Evolutionary conservation across 1,140 invertebrate genomes (phyloP).

Genomic region (Aphelenchoides fujianensis): DNA sequence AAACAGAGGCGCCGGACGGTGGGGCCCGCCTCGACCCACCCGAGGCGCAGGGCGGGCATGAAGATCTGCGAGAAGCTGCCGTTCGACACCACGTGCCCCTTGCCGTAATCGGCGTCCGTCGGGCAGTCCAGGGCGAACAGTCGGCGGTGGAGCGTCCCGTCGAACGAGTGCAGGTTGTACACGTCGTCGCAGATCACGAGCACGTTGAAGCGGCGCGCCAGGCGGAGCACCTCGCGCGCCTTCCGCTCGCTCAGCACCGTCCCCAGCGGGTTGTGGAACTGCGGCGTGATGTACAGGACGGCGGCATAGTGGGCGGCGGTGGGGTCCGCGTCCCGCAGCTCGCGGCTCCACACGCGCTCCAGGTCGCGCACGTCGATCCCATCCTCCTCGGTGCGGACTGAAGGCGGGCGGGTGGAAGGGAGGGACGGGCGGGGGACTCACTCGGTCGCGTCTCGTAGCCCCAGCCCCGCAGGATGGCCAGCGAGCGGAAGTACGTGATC

Average conservation of each 20-base stretch:
- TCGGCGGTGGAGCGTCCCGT: slow-evolving; percentile 10
- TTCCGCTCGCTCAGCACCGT: slow-evolving; percentile 66
- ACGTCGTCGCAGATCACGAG: slow-evolving; percentile 70
- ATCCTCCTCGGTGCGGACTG: background rate
- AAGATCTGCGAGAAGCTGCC: slow-evolving; percentile 72
- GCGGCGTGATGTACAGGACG: slow-evolving; percentile 70
- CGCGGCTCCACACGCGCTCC: background rate
- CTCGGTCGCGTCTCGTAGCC: slow-evolving; percentile 61
- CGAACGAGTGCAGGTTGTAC: slow-evolving; percentile 69
- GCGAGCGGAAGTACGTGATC: slow-evolving; percentile 71
- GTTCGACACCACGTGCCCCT: slow-evolving; percentile 70
- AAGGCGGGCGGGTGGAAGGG: background rate
- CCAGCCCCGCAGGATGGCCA: slow-evolving; percentile 68
- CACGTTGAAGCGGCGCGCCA: slow-evolving; percentile 62
- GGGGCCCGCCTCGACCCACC: slow-evolving; percentile 69
- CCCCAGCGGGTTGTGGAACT: slow-evolving; percentile 66
- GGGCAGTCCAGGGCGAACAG: slow-evolving; percentile 45
- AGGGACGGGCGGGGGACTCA: background rate
- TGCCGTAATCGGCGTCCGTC: slow-evolving; percentile 32
- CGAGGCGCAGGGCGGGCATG: slow-evolving; percentile 69
- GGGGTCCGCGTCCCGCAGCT: slow-evolving; percentile 34
- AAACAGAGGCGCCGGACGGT: background rate
- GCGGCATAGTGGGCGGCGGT: slow-evolving; percentile 65
- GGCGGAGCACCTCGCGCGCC: slow-evolving; percentile 61
- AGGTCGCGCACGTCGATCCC: background rate